phyloP scores from a whole-genome alignment of 2,888 invertebrate species.

The Andrena fulva region DNA sequence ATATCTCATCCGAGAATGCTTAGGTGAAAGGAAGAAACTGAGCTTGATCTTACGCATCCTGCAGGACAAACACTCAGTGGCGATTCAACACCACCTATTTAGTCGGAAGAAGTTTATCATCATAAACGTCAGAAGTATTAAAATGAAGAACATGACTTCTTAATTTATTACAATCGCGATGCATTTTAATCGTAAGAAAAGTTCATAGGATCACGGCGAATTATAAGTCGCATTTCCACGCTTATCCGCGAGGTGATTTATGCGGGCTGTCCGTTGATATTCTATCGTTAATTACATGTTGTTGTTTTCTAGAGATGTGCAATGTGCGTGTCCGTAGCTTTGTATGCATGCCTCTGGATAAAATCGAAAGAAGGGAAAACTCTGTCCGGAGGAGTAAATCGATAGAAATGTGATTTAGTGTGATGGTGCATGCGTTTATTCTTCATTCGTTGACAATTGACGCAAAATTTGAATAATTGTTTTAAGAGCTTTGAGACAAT shows the following conservation, averaged over 20 bases:
- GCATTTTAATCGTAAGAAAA: slow-evolving; percentile 52
- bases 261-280: neutral
- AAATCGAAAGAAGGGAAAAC: slow-evolving; percentile 2
- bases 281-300: slow-evolving; percentile 10
- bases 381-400: slow-evolving; percentile 1
- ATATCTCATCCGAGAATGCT: neutral
- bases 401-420: slow-evolving; percentile 5
- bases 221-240: slow-evolving; percentile 10
- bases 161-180: slow-evolving; percentile 47
- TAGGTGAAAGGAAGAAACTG: slow-evolving; percentile 7
- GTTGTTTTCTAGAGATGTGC: slow-evolving; percentile 13
- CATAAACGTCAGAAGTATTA: slow-evolving; percentile 5
- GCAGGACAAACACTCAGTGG: slow-evolving; percentile 48
- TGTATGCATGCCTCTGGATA: slow-evolving; percentile 8
- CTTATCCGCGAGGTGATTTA: neutral
- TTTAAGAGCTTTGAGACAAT: neutral
- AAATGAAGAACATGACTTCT: slow-evolving; percentile 27
- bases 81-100: slow-evolving; percentile 12
- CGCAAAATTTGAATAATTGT: slow-evolving; percentile 1
- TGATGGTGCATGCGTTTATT: slow-evolving; percentile 9
- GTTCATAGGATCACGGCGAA: slow-evolving; percentile 17
- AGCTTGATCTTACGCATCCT: slow-evolving; percentile 44
- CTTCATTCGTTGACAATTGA: slow-evolving; percentile 14
- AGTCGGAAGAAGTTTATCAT: neutral
- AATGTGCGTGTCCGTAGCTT: slow-evolving; percentile 10